phyloP scores from a whole-genome alignment of 2,797 vertebrate genomes.

The Brachyalestes nurse region DNA sequence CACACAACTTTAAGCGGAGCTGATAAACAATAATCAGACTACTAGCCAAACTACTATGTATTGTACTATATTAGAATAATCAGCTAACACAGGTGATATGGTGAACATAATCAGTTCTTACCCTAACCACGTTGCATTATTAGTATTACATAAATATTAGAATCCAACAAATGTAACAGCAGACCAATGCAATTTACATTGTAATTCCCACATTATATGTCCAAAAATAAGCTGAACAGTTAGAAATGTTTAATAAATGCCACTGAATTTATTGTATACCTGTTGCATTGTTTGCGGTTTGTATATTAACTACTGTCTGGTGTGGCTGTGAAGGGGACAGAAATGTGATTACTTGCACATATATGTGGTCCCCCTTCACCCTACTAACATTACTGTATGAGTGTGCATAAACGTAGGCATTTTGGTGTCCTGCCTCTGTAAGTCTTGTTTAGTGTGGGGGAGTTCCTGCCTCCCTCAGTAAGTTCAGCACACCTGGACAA shows the following conservation, averaged over 20 bases:
- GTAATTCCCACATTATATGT: constrained; percentile 18
- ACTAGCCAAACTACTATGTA: background rate
- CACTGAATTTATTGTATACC: constrained; percentile 14
- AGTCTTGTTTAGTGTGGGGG: constrained; percentile 7
- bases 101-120: background rate
- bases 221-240: background rate
- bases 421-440: constrained; percentile 1
- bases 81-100: background rate
- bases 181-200: constrained; percentile 33
- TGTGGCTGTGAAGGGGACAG: background rate
- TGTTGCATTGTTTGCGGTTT: background rate
- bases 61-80: background rate
- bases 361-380: background rate
- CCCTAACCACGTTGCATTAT: background rate
- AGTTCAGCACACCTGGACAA: constrained; percentile 72
- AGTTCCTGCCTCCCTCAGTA: constrained; percentile 34
- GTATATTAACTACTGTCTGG: background rate
- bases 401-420: background rate
- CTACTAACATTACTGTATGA: background rate
- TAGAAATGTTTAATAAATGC: constrained; percentile 47
- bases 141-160: background rate
- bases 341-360: background rate
- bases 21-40: constrained; percentile 4
- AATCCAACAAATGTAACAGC: background rate
- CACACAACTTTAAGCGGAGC: background rate